Conservation (phyloP, 2,888 invertebrate species). For the Agrenia bidenticulata region DNA sequence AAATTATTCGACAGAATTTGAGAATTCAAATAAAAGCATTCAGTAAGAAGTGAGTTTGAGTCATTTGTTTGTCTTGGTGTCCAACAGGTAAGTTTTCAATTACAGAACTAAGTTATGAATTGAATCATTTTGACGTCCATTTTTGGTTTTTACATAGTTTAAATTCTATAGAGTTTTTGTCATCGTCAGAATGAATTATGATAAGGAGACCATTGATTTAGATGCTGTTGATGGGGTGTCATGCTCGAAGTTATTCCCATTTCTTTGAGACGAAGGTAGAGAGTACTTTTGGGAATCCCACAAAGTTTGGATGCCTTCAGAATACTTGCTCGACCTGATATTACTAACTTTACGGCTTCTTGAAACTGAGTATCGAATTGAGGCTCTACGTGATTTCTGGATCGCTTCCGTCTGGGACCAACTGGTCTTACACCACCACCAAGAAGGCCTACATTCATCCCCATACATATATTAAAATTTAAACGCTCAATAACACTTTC, state of each 20-base stretch:
- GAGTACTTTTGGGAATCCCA: slow-evolving; percentile 50
- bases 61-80: no score
- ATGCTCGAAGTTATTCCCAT: slow-evolving; percentile 47
- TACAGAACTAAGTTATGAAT: no score
- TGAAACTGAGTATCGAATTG: slow-evolving; percentile 45
- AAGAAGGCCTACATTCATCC: slow-evolving; percentile 31
- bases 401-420: slow-evolving; percentile 41
- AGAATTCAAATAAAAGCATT: slow-evolving; percentile 27
- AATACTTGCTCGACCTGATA: slow-evolving; percentile 45
- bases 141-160: no score
- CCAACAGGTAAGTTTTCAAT: no score
- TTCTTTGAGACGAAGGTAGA: slow-evolving; percentile 50
- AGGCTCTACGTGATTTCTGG: slow-evolving; percentile 44
- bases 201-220: slow-evolving; percentile 39
- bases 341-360: slow-evolving; percentile 46
- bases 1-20: slow-evolving; percentile 19
- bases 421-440: slow-evolving; percentile 18
- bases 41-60: no score
- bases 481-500: no score
- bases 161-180: no score
- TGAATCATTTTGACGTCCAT: no score
- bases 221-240: slow-evolving; percentile 41
- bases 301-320: slow-evolving; percentile 46
- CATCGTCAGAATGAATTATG: slow-evolving; percentile 1
- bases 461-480: slow-evolving; percentile 3